Evolutionary conservation across 2,113 vertebrate species (phyloP).

Genomic region (Kobus ellipsiprymnus): DNA sequence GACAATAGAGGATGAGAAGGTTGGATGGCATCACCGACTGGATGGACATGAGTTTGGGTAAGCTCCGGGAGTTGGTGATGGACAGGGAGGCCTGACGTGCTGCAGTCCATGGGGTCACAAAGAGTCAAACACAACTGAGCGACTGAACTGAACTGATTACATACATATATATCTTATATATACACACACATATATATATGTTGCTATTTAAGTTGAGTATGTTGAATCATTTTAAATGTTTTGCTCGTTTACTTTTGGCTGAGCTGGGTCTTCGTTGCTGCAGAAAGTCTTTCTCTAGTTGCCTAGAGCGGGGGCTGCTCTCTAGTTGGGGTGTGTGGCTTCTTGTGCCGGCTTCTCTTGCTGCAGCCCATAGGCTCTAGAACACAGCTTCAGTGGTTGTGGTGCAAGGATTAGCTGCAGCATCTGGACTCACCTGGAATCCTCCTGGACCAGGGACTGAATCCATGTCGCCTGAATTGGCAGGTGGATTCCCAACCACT

Average conservation of each 20-base stretch:
- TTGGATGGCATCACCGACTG: fast-evolving
- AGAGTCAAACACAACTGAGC: fast-evolving
- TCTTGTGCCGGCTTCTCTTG: fast-evolving
- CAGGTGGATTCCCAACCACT: neutral
- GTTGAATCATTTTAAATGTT: fast-evolving
- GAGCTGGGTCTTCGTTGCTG: fast-evolving
- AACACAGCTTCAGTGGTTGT: neutral
- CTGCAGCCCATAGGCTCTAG: neutral
- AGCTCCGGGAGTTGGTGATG: neutral
- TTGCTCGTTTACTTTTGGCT: neutral
- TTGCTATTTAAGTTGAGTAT: neutral
- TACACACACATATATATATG: too few relatives aligned
- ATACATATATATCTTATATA: too few relatives aligned
- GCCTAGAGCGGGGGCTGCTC: fast-evolving
- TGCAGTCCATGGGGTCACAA: neutral
- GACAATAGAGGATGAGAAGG: neutral
- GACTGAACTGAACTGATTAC: neutral
- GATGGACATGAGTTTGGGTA: neutral
- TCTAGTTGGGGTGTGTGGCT: neutral
- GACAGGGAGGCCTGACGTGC: fast-evolving
- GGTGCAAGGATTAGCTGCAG: neutral
- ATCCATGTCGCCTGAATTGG: neutral
- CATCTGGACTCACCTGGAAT: neutral
- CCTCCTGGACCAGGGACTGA: neutral
- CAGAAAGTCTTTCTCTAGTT: neutral